Evolutionary conservation across 2,113 vertebrate genomes (phyloP), one percentile per base, ranked within the genome.

Genomic region (Hyla sarda): DNA sequence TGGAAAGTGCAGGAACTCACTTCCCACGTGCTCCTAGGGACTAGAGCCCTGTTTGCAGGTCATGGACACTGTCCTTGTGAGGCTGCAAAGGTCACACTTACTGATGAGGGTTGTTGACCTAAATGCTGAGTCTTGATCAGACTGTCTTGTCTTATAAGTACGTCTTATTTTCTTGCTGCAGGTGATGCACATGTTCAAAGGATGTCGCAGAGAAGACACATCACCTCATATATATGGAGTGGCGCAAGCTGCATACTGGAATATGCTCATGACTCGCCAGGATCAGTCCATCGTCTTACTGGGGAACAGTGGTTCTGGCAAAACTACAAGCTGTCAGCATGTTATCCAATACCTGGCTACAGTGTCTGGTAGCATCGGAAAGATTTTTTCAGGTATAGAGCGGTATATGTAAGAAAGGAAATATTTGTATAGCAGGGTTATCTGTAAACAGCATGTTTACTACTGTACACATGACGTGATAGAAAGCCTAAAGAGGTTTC

Each of bases 181-280:
- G 98, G 98, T 99, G 88, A 99, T 99, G 96, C 97, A 98, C 93
- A 99, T 99, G 98, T 99, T 99, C 92, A 99, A 99, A 90, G 97
- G 98, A 30, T 98, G 97, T 85, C 94, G 97, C 50, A 92, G 96
- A 10, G 98, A 99, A 83, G 98, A 99, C 92, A 92, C 92, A 0
- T 96, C 97, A 7, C 97, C 98, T 2, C 98, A 99, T 88, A 93
- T 99, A 89, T 99, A 99, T 0, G 94, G 95, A 0, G 96, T 99
- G 90, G 97, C 98, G 4, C 98, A 99, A 89, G 93, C 94, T 0
- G 98, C 98, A 0, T 99, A 99, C 90, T 94, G 97, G 86, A 95
- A 93, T 76, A 95, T 99, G 93, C 93, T 99, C 87, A 99, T 98
- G 93, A 98, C 94, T 48, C 95, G 97, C 1, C 98, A 98, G 93